Percentiles rank a stretch among this genome's conserved stretches.
Evolutionary conservation across 2,113 vertebrate species (phyloP).

Genomic region (Sceloporus tristichus): DNA sequence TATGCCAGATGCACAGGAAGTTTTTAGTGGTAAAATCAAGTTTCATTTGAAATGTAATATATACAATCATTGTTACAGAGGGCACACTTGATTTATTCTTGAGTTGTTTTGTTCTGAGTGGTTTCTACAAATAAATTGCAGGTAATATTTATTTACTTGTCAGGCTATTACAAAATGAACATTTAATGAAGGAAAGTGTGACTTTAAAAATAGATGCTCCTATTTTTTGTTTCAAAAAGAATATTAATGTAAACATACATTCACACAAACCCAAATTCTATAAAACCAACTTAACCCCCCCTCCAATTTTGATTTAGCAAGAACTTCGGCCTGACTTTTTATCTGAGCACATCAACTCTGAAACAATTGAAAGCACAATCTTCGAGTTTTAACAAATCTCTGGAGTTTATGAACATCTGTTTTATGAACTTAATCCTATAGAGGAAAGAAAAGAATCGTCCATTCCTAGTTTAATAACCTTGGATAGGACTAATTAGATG

Average conservation of each 20-base stretch:
- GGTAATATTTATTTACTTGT: background rate
- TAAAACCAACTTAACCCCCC: background rate
- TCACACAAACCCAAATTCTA: background rate
- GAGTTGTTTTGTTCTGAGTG: background rate
- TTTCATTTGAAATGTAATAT: background rate
- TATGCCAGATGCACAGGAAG: background rate
- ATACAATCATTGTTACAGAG: background rate
- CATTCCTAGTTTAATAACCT: background rate
- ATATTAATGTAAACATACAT: too few relatives aligned
- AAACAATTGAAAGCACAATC: background rate
- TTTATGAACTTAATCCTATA: conserved; percentile 2
- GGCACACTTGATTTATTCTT: background rate
- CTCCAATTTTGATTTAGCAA: too few relatives aligned
- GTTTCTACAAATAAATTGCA: background rate
- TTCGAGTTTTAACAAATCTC: background rate
- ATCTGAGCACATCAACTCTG: background rate
- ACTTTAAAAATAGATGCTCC: background rate
- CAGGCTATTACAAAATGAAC: background rate
- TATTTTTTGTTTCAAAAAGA: too few relatives aligned
- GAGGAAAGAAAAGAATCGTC: background rate
- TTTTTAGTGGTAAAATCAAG: too few relatives aligned
- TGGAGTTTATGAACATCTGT: conserved; percentile 38
- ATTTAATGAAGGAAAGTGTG: background rate
- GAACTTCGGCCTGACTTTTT: background rate
- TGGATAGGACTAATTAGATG: background rate